Base-by-base conservation (phyloP, 2,888 invertebrate species). In the Auanema freiburgensis region DNA sequence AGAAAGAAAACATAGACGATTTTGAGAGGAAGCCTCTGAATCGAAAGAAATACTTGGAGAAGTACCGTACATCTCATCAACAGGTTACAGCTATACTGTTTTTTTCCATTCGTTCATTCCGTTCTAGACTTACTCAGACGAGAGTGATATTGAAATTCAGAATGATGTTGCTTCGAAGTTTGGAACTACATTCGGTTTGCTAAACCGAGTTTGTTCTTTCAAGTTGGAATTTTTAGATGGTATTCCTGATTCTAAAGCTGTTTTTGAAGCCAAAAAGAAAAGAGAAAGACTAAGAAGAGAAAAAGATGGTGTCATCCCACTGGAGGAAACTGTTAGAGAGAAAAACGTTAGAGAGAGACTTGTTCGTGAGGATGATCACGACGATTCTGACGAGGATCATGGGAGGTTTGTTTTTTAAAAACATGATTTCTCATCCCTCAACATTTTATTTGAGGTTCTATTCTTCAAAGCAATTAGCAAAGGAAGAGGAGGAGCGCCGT, bases 161-260 rank as follows among this genome's bases (percentile, higher is more conserved):
- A 33, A 33, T 33, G 33, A 33, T 33, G 33, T 33, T 8, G 3
- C 33, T 5, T 33, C 33, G 8, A 33, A 33, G 8, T 33, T 33
- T 33, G 33, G 33, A 3, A 33, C 8, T 3, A 33, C 33, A 33
- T 33, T 33, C 33, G 33, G 33, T 33, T 5, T 33, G 33, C 33
- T 8, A 33, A 3, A 33, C 3, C 33, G 8, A 5, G 8, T 33
- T 33, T 33, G 8, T 5, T 33, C 4, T 5, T n/a, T 33, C 33
- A 5, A 8, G 8, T 33, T 33, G 33, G 3, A 14, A 2, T 24
- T 14, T 58, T 63, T 62, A 59, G 66, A 57, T n/a, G 68, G 66
- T 23, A 96, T 96, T 83, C 96, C 97, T 11, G 96, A 97, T 87
- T 96, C 97, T 11, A 93, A 93, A 58, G 91, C 94, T 88, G 97